Evolutionary conservation across 2,888 invertebrate genomes (phyloP).

Genomic region (Scaptomyza tumidula): DNA sequence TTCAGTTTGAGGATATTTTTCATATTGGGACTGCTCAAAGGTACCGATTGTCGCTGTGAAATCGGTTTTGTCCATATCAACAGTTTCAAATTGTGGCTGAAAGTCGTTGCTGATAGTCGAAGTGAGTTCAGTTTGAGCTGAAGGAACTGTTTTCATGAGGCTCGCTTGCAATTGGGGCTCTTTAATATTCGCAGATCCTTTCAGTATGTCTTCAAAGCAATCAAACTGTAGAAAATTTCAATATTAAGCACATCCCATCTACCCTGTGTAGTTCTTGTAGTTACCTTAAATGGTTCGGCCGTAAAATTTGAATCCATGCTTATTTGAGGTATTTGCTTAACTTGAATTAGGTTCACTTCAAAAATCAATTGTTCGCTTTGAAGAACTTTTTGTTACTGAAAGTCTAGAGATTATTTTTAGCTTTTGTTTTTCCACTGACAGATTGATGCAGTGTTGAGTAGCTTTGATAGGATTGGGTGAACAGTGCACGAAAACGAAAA

Average conservation of each 20-base stretch:
- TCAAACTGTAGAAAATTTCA: background rate
- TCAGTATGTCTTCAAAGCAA: background rate
- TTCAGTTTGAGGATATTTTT: background rate
- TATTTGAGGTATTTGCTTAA: no score
- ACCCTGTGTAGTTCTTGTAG: background rate
- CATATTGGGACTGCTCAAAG: background rate
- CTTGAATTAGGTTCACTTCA: background rate
- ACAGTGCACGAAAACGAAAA: background rate
- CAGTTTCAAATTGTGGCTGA: background rate
- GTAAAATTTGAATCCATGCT: background rate
- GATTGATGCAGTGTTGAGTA: slow-evolving; percentile 7
- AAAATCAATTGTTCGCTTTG: background rate
- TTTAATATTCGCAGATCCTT: no score
- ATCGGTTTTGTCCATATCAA: background rate
- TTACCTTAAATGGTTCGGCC: background rate
- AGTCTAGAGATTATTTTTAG: no score
- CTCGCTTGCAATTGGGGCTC: background rate
- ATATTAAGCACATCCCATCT: background rate
- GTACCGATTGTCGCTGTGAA: background rate
- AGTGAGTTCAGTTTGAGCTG: background rate
- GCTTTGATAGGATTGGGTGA: background rate
- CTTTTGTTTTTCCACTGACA: slow-evolving; percentile 12
- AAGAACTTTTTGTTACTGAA: background rate
- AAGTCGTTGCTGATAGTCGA: background rate
- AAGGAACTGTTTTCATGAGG: background rate